phyloP scores from a whole-genome alignment of 2,113 vertebrate species.

The Naja naja region DNA sequence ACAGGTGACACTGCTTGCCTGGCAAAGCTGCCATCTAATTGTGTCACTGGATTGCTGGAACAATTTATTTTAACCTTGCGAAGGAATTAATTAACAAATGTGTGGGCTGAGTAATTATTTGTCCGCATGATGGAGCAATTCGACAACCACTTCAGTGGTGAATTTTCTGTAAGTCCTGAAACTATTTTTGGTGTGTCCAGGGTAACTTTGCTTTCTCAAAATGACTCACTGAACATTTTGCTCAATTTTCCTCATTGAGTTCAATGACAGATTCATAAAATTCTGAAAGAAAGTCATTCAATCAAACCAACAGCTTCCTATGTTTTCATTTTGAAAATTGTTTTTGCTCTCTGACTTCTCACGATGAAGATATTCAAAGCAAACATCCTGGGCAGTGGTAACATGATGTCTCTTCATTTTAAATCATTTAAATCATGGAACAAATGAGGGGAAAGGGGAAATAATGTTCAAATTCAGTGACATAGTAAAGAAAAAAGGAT shows the following conservation, averaged over 20 bases:
- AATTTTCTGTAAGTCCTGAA: background rate
- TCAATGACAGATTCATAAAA: conserved; percentile 8
- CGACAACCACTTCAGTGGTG: background rate
- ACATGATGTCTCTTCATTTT: background rate
- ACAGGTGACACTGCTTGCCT: background rate
- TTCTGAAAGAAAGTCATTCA: conserved; percentile 5
- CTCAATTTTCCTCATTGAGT: background rate
- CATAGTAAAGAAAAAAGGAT: background rate
- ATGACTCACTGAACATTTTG: background rate
- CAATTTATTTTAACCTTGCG: background rate
- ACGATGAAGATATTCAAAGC: background rate
- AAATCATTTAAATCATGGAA: background rate
- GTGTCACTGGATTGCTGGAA: background rate
- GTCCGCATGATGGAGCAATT: background rate
- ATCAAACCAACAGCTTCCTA: background rate
- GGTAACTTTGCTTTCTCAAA: background rate
- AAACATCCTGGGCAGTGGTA: background rate
- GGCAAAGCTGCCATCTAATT: background rate
- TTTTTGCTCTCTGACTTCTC: background rate
- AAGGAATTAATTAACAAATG: background rate
- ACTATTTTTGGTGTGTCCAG: background rate
- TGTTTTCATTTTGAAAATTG: conserved; percentile 9
- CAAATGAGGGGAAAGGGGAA: background rate
- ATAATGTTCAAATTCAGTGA: background rate
- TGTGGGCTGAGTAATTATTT: background rate